Evolutionary conservation across 2,113 vertebrate genomes (phyloP).

Genomic region (Chlorodrepanis virens): DNA sequence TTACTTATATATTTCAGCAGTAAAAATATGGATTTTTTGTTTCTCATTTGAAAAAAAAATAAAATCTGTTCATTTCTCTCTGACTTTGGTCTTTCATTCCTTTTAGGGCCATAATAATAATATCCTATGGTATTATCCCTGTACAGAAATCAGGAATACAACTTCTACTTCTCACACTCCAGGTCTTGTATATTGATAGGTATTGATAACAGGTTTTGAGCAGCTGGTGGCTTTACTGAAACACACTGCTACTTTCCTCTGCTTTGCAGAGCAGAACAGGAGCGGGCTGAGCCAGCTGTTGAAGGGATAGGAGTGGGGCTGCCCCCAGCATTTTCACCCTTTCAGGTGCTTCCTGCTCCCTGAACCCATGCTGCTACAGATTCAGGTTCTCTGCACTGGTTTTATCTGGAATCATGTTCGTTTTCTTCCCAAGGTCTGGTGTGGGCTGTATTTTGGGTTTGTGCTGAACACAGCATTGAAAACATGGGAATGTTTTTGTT

Average conservation of each 20-base stretch:
- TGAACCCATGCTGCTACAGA: not conserved
- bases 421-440: not conserved
- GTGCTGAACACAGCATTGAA: accelerated
- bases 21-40: not conserved
- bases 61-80: not conserved
- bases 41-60: not conserved
- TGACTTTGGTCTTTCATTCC: not conserved
- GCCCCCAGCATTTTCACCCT: not conserved
- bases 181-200: not conserved
- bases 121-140: not conserved
- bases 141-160: not conserved
- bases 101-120: not conserved
- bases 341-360: not conserved
- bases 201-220: not conserved
- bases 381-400: not conserved
- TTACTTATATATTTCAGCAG: not conserved
- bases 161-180: not conserved
- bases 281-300: not conserved
- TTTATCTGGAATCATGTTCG: accelerated
- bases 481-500: not conserved
- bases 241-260: not conserved
- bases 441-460: not conserved
- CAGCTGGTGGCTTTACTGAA: not conserved
- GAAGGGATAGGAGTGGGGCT: not conserved
- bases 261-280: not conserved